Evolutionary conservation across 2,113 vertebrate species (phyloP).

Genomic region (Apodemus speciosus): DNA sequence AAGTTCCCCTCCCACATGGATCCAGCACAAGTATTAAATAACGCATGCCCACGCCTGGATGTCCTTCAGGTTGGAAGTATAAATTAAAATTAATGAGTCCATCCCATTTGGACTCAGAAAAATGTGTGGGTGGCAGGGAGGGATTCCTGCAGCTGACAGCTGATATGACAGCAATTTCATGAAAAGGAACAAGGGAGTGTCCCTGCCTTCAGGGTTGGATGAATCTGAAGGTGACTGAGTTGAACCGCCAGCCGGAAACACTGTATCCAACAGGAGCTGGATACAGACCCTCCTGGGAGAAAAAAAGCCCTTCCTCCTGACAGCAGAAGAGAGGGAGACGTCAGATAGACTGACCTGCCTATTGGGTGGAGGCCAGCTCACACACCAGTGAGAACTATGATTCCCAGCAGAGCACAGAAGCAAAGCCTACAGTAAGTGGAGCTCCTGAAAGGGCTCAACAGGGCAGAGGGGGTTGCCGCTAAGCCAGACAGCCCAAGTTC

Average conservation of each 20-base stretch:
- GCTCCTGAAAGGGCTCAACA: background rate
- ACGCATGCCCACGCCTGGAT: background rate
- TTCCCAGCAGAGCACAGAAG: background rate
- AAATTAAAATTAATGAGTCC: conserved; percentile 73
- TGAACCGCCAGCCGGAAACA: conserved; percentile 34
- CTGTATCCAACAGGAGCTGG: background rate
- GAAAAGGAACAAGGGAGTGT: conserved; percentile 39
- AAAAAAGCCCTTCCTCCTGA: background rate
- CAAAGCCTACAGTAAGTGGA: background rate
- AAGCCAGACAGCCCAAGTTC: background rate
- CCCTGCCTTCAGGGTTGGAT: conserved; percentile 22
- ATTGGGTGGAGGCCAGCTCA: background rate
- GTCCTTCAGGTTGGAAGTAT: conserved; percentile 51
- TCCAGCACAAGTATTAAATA: background rate
- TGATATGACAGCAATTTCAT: conserved; percentile 54
- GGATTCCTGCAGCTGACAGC: conserved; percentile 61
- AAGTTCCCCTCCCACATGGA: conserved; percentile 31
- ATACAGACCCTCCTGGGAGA: conserved; percentile 6
- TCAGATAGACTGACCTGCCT: background rate
- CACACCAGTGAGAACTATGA: background rate
- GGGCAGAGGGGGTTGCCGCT: background rate
- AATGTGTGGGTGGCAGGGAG: conserved; percentile 59
- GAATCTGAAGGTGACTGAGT: conserved; percentile 40
- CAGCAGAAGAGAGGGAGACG: background rate
- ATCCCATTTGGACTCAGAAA: conserved; percentile 61